Conservation (phyloP, 1,140 invertebrate genomes). For the Drosophila sp. region DNA sequence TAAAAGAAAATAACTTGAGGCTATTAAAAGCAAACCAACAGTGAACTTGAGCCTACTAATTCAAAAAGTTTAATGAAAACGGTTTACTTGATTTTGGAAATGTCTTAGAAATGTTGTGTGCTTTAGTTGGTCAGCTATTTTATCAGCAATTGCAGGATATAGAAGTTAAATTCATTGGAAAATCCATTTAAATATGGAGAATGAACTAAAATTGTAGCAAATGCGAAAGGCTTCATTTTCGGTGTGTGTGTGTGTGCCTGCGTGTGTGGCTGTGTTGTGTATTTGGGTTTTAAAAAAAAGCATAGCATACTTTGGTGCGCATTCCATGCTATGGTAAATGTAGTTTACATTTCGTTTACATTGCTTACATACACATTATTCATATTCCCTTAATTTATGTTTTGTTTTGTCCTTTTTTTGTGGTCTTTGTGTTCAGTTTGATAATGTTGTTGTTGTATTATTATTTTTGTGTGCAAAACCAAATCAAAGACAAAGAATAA, state of each 20-base stretch:
- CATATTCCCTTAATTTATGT: not conserved
- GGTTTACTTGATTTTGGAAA: too few relatives aligned
- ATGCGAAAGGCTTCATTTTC: not conserved
- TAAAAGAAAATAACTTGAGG: too few relatives aligned
- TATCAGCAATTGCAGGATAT: too few relatives aligned
- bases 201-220: too few relatives aligned
- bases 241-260: constrained; percentile 5
- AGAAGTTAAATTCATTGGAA: too few relatives aligned
- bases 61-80: too few relatives aligned
- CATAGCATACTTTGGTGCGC: constrained; percentile 23
- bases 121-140: too few relatives aligned
- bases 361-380: not conserved
- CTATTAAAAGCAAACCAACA: too few relatives aligned
- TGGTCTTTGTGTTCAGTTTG: constrained; percentile 1
- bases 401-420: not conserved
- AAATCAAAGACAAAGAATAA: constrained; percentile 37
- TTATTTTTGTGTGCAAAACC: constrained; percentile 29
- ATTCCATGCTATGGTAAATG: constrained; percentile 27
- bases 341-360: constrained; percentile 6
- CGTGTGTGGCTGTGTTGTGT: constrained; percentile 9
- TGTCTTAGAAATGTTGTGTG: too few relatives aligned
- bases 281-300: not conserved
- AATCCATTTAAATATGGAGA: too few relatives aligned
- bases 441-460: not conserved
- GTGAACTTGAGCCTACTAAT: too few relatives aligned